Evolutionary conservation across 2,113 vertebrate genomes (phyloP), one percentile per base, ranked within the genome.

Genomic region (Dendropsophus ebraccatus): DNA sequence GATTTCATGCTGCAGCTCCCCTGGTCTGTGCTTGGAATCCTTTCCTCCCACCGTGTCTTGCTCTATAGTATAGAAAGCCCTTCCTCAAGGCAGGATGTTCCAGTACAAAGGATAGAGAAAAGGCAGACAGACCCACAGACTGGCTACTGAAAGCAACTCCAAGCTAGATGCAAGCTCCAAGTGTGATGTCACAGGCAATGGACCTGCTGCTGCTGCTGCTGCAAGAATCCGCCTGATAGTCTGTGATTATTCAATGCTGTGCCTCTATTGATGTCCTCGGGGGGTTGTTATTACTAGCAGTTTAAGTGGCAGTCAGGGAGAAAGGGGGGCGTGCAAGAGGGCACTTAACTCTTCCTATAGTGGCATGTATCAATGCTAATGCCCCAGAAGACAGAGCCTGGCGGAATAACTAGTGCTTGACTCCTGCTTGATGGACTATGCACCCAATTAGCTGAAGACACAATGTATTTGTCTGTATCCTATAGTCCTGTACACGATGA

Each of bases 1-100:
- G 93, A 91, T 92, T 90, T 93, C 95, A 95, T 95, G 0, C 79
- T 54, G 91, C 82, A 72, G 88, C 87, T 86, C 4, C 82, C 41
- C 79, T 3, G 82, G 69, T 73, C 75, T 81, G 67, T 87, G 85
- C 77, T 81, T 30, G 85, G 50, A 49, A 21, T 0, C 47, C 17
- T 28, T 0, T 19, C 81, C 84, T 74, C 81, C 1, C 85, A 9
- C 1, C 0, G 70, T 8, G 1, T n/a, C 45, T 13, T 77, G 81
- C 82, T 73, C 60, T 88, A 77, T 88, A 81, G 81, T 80, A 65
- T n/a, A 81, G 78, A 78, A 1, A 83, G 69, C 87, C 86, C 14
- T 1, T 49, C 73, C 86, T 0, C 14, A 82, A 84, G 86, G 81
- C 49, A 89, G 88, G 56, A 75, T 67, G 62, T 67, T 87, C 56